Conservation (phyloP, 64 coral and sea anemone genomes). For the Stichodactyla helianthus region DNA sequence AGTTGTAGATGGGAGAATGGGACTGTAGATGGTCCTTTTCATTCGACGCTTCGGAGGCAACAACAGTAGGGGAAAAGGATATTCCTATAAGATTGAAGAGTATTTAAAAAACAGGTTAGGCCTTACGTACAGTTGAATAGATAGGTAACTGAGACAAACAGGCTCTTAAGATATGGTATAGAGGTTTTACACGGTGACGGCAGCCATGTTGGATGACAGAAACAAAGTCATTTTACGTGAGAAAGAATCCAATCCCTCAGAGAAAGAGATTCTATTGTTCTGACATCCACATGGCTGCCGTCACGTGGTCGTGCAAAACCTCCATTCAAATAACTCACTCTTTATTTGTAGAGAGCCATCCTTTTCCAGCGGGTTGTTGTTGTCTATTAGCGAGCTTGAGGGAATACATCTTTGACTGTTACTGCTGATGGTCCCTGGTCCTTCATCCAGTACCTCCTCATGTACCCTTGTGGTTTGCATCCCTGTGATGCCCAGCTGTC, state of each 20-base stretch:
- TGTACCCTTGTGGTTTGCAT: neutral
- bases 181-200: too few relatives aligned
- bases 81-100: neutral
- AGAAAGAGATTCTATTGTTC: too few relatives aligned
- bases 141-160: too few relatives aligned
- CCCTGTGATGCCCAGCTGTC: slow-evolving; percentile 8
- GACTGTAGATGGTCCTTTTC: neutral
- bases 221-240: too few relatives aligned
- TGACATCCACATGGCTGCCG: too few relatives aligned
- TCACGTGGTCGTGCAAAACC: too few relatives aligned
- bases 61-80: neutral
- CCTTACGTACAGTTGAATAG: too few relatives aligned
- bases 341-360: neutral
- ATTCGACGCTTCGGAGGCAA: neutral
- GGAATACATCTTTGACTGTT: neutral
- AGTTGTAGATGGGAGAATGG: neutral
- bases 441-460: neutral
- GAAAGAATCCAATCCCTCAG: too few relatives aligned
- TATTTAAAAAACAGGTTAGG: neutral
- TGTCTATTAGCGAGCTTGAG: neutral
- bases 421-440: neutral
- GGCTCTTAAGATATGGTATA: too few relatives aligned
- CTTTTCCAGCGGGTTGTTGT: neutral
- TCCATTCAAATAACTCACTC: too few relatives aligned
- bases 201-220: too few relatives aligned